phyloP scores from a whole-genome alignment of 2,113 vertebrate genomes.

The Psittacara wagleri region DNA sequence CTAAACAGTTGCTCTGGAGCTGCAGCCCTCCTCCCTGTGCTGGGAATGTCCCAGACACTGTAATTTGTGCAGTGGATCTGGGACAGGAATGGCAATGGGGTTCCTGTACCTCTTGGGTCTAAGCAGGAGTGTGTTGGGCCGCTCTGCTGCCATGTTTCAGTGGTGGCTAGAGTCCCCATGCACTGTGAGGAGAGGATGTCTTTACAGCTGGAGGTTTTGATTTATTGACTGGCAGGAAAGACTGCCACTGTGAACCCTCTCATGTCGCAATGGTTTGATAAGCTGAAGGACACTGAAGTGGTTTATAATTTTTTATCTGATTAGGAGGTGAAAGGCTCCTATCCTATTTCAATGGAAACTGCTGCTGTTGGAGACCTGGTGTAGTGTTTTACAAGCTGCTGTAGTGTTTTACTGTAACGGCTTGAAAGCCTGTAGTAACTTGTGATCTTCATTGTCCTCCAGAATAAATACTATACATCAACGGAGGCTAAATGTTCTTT shows the following conservation, averaged over 20 bases:
- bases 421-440: background rate
- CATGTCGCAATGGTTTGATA: background rate
- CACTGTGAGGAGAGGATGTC: background rate
- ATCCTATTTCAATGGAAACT: background rate
- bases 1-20: background rate
- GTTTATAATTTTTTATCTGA: constrained; percentile 5
- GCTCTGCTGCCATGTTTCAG: background rate
- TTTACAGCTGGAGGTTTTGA: background rate
- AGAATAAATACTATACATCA: background rate
- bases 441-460: background rate
- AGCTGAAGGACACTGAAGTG: background rate
- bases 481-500: background rate
- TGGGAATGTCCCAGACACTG: background rate
- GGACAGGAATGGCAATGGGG: background rate
- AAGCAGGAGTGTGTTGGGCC: background rate
- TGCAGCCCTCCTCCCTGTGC: background rate
- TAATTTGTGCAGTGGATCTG: background rate
- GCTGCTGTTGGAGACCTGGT: background rate
- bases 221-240: background rate
- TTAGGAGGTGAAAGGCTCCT: constrained; percentile 35
- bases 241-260: background rate
- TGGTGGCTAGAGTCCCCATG: background rate
- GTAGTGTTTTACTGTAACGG: background rate
- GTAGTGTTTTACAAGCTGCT: background rate
- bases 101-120: background rate